Base-by-base conservation (phyloP, 2,888 invertebrate genomes). In the Tethea ocularis region DNA sequence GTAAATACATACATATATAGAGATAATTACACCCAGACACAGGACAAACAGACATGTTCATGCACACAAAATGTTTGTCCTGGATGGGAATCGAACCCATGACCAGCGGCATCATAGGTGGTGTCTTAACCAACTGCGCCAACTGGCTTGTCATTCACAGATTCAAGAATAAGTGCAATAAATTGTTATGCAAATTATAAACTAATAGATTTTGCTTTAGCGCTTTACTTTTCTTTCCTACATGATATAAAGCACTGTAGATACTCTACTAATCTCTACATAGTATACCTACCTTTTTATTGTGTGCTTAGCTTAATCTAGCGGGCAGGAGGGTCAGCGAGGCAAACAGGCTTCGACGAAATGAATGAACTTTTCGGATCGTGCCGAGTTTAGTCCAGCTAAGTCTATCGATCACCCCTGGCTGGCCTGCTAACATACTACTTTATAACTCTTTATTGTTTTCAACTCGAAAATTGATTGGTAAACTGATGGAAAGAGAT, bases 341-440 rank as follows among this genome's bases (percentile, higher is more conserved):
- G 33, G 54, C 54, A 54, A 54, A 54, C 20, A 54, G 33, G 33
- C 29, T 33, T 36, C 22, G 54, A 33, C 51, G 33, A 58, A 58
- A 58, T 54, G 46, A 54, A 58, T 53, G 54, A 58, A 58, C 58
- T 58, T 58, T 57, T 58, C 57, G 33, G 23, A 57, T 29, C 57
- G 38, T 20, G 51, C 38, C 38, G 24, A 52, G 17, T 24, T 52
- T 26, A 38, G 24, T 23, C 33, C 41, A 41, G 41, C 26, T 58
- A 58, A 58, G 58, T 54, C 58, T 26, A 58, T 58, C 58, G 58
- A 58, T 58, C 58, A 46, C 58, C 38, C 26, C 58, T 22, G 41
- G 10, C 51, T 51, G 56, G 24, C 13, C 55, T 46, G n/a, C 46
- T 10, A 5, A 46, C n/a, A 54, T 33, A 22, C 33, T 33, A 33